Base-by-base conservation (phyloP, 1,140 invertebrate genomes). In the Sesamia nonagrioides region DNA sequence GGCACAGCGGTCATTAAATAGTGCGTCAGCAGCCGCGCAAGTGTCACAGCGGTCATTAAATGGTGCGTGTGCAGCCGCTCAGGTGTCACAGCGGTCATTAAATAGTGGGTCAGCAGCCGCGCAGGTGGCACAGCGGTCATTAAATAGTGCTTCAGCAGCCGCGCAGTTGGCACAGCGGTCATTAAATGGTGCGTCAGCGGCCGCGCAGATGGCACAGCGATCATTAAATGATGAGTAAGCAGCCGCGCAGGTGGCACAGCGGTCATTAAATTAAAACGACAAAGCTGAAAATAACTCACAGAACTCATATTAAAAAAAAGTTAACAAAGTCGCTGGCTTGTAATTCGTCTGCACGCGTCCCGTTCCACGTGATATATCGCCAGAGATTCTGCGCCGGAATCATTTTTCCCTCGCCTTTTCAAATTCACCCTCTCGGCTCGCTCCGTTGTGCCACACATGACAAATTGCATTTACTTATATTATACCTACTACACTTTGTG, bases 401-500 rank as follows among this genome's bases (percentile, higher is more conserved):
- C 56, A 72, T 72, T 56, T 56, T 54, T 72, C n/a, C 50, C 48
- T 56, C 52, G 50, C 50, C 69, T 72, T 56, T 72, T 72, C 69
- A 72, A 71, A 71, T 54, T n/a, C 68, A 50, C 48, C 27, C 50
- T n/a, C n/a, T n/a, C n/a, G n/a, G n/a, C n/a, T n/a, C 48, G 66
- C 18, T 17, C 50, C 50, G 35, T 33, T 40, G 33, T 63, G 60
- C 18, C 61, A 63, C 61, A 42, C 48, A 54, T 56, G 69, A 72
- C 50, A 72, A 56, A 72, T 72, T 72, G 52, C 69, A 72, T 72
- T 72, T 35, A 72, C 69, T 37, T 72, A 72, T n/a, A n/a, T n/a
- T 40, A 56, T n/a, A 68, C 27, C 45, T 45, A 56, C 37, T n/a
- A 42, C 37, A 42, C 61, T 42, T 42, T 18, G n/a, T n/a, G n/a